A percentile compares a stretch with the other conserved stretches of the same genome.
phyloP scores from a whole-genome alignment of 2,888 invertebrate genomes.

The Synanthedon tipuliformis region DNA sequence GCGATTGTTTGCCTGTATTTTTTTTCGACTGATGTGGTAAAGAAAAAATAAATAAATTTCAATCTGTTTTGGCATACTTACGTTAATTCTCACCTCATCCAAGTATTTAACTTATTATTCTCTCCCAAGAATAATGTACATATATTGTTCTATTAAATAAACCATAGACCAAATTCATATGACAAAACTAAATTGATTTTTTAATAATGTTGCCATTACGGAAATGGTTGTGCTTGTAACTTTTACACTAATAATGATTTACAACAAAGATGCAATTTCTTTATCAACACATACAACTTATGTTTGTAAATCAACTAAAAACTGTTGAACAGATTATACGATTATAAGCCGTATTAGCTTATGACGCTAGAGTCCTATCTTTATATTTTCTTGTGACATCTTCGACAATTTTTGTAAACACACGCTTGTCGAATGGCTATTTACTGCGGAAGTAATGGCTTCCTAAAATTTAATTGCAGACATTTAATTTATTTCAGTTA shows the following conservation, averaged over 20 bases:
- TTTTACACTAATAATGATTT: slow-evolving; percentile 32
- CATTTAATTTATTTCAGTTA: slow-evolving; percentile 38
- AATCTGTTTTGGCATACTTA: too few species aligned
- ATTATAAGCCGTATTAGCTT: slow-evolving; percentile 38
- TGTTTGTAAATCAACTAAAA: slow-evolving; percentile 12
- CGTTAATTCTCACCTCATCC: too few species aligned
- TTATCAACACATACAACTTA: slow-evolving; percentile 18
- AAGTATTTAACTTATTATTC: too few species aligned
- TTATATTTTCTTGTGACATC: slow-evolving; percentile 41
- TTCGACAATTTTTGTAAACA: slow-evolving; percentile 69
- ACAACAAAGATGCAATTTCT: slow-evolving; percentile 44
- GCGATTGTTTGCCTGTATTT: too few species aligned
- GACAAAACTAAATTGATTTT: slow-evolving; percentile 33
- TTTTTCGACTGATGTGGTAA: too few species aligned
- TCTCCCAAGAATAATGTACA: too few species aligned
- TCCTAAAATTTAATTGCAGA: slow-evolving; percentile 67
- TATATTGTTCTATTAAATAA: background rate
- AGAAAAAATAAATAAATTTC: too few species aligned
- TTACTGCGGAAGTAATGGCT: slow-evolving; percentile 72
- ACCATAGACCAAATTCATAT: slow-evolving; percentile 12
- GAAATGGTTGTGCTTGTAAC: slow-evolving; percentile 33
- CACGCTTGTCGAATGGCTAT: slow-evolving; percentile 70
- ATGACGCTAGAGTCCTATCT: slow-evolving; percentile 27
- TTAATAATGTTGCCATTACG: slow-evolving; percentile 58
- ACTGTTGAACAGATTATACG: slow-evolving; percentile 24